These are phyloP conservation scores for Tachyglossus aculeatus DNA, from an alignment of 2,797 vertebrate species.

Conservation along the genomic window DNA sequence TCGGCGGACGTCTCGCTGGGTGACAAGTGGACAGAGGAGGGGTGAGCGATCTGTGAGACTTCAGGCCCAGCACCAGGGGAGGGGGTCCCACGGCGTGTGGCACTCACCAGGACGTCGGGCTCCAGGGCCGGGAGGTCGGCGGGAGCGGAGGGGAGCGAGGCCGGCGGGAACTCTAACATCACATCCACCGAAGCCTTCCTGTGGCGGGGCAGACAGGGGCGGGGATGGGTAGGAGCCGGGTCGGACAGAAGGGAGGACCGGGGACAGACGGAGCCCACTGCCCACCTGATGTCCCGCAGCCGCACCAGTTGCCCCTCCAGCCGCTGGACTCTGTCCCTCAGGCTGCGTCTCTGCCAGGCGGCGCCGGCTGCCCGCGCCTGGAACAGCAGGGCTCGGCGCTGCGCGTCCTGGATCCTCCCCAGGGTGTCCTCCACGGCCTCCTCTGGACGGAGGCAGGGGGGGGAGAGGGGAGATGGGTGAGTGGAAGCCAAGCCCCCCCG, in stretches of 20 bases:
- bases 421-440: conserved; percentile 12
- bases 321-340: not conserved
- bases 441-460: conserved; percentile 46
- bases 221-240: not conserved
- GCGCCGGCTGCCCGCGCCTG: conserved; percentile 37
- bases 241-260: not conserved
- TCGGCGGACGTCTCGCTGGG: conserved; percentile 29
- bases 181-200: conserved; percentile 41
- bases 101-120: conserved; percentile 51
- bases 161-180: conserved; percentile 24
- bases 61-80: not conserved
- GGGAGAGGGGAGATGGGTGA: not conserved
- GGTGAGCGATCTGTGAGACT: not conserved
- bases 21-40: not conserved
- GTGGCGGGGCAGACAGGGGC: not conserved
- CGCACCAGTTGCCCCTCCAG: conserved; percentile 42
- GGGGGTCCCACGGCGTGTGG: not conserved
- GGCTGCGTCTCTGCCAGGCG: conserved; percentile 11
- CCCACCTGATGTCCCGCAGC: conserved; percentile 52
- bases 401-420: conserved; percentile 32
- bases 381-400: conserved; percentile 46
- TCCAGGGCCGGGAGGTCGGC: conserved; percentile 16
- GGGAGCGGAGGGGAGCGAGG: not conserved
- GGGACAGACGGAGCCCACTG: not conserved
- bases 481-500: not conserved